Evolutionary conservation across 2,113 vertebrate species (phyloP).

Genomic region (Pantherophis guttatus): DNA sequence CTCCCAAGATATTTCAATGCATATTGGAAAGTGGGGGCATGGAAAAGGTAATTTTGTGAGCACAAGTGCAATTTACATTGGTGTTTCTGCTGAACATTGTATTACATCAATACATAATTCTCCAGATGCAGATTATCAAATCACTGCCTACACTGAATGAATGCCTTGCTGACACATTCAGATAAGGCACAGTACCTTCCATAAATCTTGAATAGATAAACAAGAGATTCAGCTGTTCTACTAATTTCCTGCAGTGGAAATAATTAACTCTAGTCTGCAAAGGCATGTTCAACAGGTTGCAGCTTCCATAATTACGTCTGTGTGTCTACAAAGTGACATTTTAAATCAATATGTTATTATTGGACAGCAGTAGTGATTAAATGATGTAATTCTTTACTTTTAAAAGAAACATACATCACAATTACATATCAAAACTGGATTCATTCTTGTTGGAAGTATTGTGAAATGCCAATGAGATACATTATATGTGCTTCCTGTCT

Average conservation of each 20-base stretch:
- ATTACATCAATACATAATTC: background rate
- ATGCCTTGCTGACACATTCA: background rate
- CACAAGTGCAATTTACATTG: background rate
- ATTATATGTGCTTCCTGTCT: constrained; percentile 3
- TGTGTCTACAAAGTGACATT: background rate
- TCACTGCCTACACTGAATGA: background rate
- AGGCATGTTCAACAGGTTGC: background rate
- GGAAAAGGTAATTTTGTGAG: background rate
- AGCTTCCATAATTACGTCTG: background rate
- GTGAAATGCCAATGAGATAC: background rate
- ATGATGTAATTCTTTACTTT: background rate
- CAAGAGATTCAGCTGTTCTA: background rate
- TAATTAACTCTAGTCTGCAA: background rate
- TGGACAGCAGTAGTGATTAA: background rate
- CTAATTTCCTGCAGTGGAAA: background rate
- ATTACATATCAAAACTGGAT: background rate
- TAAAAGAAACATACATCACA: constrained; percentile 8
- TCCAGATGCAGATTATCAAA: background rate
- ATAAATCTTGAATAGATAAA: background rate
- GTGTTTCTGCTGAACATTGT: background rate
- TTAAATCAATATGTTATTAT: background rate
- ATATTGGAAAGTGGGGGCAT: background rate
- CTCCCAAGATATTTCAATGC: background rate
- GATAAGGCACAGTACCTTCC: background rate
- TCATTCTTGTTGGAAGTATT: background rate